A percentile compares a stretch with the other conserved stretches of the same genome.
phyloP scores from a whole-genome alignment of 2,888 invertebrate species.

The Prostheceraeus crozeri region DNA sequence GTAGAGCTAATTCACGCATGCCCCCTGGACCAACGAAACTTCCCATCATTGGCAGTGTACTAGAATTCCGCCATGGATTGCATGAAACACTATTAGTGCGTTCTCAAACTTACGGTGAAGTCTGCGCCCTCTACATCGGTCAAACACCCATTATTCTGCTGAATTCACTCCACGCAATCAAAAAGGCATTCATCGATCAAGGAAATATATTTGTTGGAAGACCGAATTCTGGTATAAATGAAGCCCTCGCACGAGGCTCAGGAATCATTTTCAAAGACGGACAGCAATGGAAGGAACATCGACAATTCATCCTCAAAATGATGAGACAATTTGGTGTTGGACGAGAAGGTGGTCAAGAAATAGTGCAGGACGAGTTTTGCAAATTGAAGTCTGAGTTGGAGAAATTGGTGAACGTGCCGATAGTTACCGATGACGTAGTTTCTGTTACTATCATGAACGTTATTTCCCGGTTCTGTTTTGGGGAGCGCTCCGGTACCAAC shows the following conservation, averaged over 20 bases:
- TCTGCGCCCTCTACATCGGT: background rate
- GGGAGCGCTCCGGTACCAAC: too few species aligned
- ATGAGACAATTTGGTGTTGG: conserved; percentile 8
- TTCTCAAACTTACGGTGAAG: background rate
- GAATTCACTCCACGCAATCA: background rate
- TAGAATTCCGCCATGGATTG: background rate
- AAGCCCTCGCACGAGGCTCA: background rate
- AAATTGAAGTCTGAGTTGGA: background rate
- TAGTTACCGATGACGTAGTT: too few species aligned
- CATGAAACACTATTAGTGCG: background rate
- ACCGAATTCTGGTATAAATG: background rate
- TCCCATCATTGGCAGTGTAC: background rate
- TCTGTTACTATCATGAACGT: too few species aligned
- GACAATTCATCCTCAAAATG: conserved; percentile 4
- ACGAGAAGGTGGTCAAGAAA: background rate
- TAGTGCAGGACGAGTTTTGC: conserved; percentile 10
- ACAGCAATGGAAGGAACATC: background rate
- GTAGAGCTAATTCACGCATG: too few species aligned
- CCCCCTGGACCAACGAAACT: too few species aligned
- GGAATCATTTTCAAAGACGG: conserved; percentile 26
- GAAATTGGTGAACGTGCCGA: too few species aligned
- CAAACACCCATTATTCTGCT: background rate
- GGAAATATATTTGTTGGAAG: background rate
- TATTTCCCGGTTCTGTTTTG: too few species aligned
- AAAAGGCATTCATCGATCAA: background rate